Conservation (phyloP, 30 jellyfish, hydroid and myxozoan genomes). For the Aurelia aurita complex sp. Pacific region DNA sequence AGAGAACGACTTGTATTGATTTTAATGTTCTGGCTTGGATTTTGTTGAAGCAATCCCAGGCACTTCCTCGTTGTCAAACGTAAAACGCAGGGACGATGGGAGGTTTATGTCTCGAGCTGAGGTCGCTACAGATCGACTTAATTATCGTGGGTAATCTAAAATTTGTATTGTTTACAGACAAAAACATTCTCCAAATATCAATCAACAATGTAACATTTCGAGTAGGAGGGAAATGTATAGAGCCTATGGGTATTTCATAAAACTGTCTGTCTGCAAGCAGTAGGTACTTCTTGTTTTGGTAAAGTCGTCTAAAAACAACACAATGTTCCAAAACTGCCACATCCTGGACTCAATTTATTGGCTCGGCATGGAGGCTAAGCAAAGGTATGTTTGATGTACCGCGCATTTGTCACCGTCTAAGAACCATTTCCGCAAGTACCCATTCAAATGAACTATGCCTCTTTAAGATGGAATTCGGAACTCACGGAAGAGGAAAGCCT, state of each 20-base stretch:
- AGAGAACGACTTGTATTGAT: too few relatives aligned
- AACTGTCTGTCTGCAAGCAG: slow-evolving; percentile 57
- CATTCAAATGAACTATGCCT: slow-evolving; percentile 35
- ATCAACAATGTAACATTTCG: slow-evolving; percentile 41
- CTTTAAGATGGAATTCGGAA: slow-evolving; percentile 35
- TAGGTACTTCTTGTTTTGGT: slow-evolving; percentile 55
- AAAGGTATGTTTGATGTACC: slow-evolving; percentile 32
- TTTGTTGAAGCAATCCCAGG: too few relatives aligned
- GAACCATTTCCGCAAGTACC: slow-evolving; percentile 64
- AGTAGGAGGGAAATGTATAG: slow-evolving; percentile 29
- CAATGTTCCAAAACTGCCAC: slow-evolving; percentile 44
- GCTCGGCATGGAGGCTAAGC: slow-evolving; percentile 80
- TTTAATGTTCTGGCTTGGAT: too few relatives aligned
- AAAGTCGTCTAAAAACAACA: slow-evolving; percentile 12
- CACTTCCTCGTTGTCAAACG: too few relatives aligned
- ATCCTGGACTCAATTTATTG: slow-evolving; percentile 74
- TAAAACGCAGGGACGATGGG: too few relatives aligned
- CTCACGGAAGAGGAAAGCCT: slow-evolving; percentile 71
- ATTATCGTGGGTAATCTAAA: not conserved
- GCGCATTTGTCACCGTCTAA: slow-evolving; percentile 61
- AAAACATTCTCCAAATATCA: slow-evolving; percentile 38
- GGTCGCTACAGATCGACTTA: too few relatives aligned
- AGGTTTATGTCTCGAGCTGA: too few relatives aligned
- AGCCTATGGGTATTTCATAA: slow-evolving; percentile 18
- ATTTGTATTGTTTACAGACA: not conserved